Conservation (phyloP, 37 sponge, comb jelly and placozoan species). For the Beroe forskalii region DNA sequence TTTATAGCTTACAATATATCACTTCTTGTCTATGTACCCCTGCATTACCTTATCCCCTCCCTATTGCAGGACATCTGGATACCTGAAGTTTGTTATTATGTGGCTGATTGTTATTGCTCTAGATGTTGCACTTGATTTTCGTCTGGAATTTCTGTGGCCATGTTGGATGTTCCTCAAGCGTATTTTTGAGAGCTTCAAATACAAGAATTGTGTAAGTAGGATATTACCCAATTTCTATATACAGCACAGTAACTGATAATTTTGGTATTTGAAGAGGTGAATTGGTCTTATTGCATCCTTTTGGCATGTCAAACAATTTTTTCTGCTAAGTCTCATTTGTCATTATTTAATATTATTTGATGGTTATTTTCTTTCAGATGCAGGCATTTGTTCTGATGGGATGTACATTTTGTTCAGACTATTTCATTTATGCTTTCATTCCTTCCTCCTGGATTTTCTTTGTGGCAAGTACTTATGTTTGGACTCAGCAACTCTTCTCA, state of each 20-base stretch:
- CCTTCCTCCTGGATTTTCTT: conserved; percentile 62
- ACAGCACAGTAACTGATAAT: too few species aligned
- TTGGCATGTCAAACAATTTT: too few species aligned
- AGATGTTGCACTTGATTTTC: conserved; percentile 47
- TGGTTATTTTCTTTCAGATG: conserved; percentile 50
- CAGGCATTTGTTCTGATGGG: conserved; percentile 64
- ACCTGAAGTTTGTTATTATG: conserved; percentile 50
- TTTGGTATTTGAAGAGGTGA: too few species aligned
- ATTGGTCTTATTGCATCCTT: too few species aligned
- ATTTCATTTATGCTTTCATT: conserved; percentile 59
- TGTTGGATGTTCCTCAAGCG: conserved; percentile 64
- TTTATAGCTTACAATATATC: too few species aligned
- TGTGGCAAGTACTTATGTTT: conserved; percentile 58
- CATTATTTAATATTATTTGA: too few species aligned
- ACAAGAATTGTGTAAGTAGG: conserved; percentile 51
- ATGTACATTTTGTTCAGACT: conserved; percentile 55
- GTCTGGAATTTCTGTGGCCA: conserved; percentile 50
- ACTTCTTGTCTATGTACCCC: too few species aligned
- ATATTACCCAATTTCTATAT: neutral
- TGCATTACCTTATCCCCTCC: too few species aligned
- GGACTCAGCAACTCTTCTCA: conserved; percentile 61
- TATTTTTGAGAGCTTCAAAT: conserved; percentile 61
- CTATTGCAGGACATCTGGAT: conserved; percentile 63
- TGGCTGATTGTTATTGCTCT: conserved; percentile 59
- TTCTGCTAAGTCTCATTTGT: too few species aligned